phyloP scores from a whole-genome alignment of 1,140 invertebrate species.

The Stenopsyche tienmushanensis region DNA sequence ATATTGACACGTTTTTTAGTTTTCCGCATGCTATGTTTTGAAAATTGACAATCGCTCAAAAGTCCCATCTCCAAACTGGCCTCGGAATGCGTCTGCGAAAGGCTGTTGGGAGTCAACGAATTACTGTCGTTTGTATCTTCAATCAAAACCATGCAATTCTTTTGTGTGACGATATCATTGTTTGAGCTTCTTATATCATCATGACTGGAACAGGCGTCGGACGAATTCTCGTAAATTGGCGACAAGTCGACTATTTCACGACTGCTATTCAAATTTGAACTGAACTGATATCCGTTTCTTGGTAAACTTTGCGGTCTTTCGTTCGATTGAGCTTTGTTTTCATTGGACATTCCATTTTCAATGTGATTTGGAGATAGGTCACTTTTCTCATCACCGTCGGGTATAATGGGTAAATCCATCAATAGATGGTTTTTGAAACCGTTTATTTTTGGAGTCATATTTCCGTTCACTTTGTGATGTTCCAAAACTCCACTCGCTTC shows the following conservation, averaged over 20 bases:
- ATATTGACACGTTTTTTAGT: conserved; percentile 63
- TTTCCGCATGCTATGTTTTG: conserved; percentile 58
- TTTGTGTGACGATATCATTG: conserved; percentile 49
- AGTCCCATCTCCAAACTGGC: conserved; percentile 55
- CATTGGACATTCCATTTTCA: conserved; percentile 41
- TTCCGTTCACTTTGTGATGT: conserved; percentile 50
- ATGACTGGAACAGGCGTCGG: conserved; percentile 55
- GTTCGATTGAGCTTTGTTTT: conserved; percentile 21
- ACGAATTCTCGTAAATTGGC: conserved; percentile 56
- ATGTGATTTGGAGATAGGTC: conserved; percentile 43
- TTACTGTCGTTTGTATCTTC: conserved; percentile 53
- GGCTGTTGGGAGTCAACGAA: conserved; percentile 51
- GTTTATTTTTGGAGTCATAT: conserved; percentile 53
- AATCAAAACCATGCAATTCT: conserved; percentile 48
- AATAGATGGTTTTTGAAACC: conserved; percentile 55
- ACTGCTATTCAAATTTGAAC: conserved; percentile 47
- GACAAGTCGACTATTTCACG: conserved; percentile 55
- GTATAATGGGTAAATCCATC: conserved; percentile 55
- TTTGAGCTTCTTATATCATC: conserved; percentile 49
- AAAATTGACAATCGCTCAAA: conserved; percentile 47
- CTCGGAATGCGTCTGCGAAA: conserved; percentile 56
- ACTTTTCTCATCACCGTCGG: conserved; percentile 52
- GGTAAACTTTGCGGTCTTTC: conserved; percentile 44
- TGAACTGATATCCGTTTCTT: conserved; percentile 53
- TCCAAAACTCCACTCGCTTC: conserved; percentile 52